Evolutionary conservation across 2,113 vertebrate species (phyloP).

Genomic region (Burhinus oedicnemus): DNA sequence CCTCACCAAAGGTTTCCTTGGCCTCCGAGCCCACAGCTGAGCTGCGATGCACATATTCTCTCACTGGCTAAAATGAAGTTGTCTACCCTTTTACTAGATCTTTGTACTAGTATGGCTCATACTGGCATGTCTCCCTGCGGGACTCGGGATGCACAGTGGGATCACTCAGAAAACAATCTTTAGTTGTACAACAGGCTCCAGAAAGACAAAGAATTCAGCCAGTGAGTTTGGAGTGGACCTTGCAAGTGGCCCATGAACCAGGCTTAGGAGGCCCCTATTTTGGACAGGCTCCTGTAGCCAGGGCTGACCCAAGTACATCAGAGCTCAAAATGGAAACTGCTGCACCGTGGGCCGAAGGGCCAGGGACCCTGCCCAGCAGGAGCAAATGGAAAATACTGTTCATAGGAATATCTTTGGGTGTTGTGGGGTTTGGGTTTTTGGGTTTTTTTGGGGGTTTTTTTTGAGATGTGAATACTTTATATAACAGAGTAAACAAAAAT

Average conservation of each 20-base stretch:
- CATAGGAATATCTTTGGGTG: not conserved
- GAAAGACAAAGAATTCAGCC: not conserved
- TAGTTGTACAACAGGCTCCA: not conserved
- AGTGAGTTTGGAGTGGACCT: not conserved
- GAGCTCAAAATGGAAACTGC: not conserved
- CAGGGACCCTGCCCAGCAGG: not conserved
- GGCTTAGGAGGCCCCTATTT: not conserved
- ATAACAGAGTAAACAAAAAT: not conserved
- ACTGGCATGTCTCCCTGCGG: not conserved
- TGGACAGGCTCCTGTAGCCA: not conserved
- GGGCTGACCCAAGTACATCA: not conserved
- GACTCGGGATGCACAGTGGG: not conserved
- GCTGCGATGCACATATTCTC: not conserved
- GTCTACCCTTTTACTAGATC: not conserved
- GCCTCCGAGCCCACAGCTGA: not conserved
- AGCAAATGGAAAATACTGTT: not conserved
- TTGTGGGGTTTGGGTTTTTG: not conserved
- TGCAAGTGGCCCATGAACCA: not conserved
- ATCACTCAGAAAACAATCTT: not conserved
- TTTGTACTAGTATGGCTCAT: not conserved
- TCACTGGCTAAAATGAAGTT: not conserved
- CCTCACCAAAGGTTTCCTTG: not conserved
- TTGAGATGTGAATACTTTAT: not conserved
- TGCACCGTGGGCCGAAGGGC: fast-evolving
- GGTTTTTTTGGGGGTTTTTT: not conserved